A percentile compares a stretch with the other conserved stretches of the same genome.
phyloP scores from a whole-genome alignment of 2,888 invertebrate genomes.

The Notodromas monacha region DNA sequence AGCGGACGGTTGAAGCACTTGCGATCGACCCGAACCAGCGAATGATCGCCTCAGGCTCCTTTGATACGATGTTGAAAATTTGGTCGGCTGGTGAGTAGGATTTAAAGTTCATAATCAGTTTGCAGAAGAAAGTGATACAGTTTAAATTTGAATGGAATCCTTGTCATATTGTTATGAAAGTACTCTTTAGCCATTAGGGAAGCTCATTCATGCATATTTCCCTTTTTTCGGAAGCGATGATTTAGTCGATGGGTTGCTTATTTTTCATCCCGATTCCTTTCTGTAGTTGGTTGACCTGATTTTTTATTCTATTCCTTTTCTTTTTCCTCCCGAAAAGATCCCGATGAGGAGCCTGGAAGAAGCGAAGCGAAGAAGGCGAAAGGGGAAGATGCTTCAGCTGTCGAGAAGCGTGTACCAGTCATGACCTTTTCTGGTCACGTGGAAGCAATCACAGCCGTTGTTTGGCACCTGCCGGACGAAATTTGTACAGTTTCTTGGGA shows the following conservation, averaged over 20 bases:
- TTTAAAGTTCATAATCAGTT: no score
- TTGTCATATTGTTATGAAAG: no score
- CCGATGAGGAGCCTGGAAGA: constrained; percentile 12
- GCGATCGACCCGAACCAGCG: constrained; percentile 30
- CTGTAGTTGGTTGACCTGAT: no score
- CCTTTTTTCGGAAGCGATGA: no score
- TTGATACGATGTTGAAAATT: constrained; percentile 66
- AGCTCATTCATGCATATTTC: no score
- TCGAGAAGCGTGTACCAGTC: constrained; percentile 29
- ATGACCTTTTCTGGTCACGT: constrained; percentile 67
- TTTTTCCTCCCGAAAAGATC: constrained; percentile 7
- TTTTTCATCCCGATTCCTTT: no score
- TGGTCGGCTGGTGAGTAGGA: constrained; percentile 29
- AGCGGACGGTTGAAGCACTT: constrained; percentile 60
- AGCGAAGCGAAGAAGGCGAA: constrained; percentile 13
- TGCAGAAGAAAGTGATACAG: no score
- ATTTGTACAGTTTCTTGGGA: constrained; percentile 74
- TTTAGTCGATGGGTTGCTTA: no score
- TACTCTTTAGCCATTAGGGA: no score
- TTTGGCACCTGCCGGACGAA: constrained; percentile 46
- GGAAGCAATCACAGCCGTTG: constrained; percentile 50
- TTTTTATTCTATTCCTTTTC: constrained; percentile 5
- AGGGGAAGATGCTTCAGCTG: constrained; percentile 10
- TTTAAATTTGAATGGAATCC: no score
- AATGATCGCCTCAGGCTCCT: constrained; percentile 49